phyloP scores from a whole-genome alignment of 1,140 invertebrate genomes.

The Euura lappo region DNA sequence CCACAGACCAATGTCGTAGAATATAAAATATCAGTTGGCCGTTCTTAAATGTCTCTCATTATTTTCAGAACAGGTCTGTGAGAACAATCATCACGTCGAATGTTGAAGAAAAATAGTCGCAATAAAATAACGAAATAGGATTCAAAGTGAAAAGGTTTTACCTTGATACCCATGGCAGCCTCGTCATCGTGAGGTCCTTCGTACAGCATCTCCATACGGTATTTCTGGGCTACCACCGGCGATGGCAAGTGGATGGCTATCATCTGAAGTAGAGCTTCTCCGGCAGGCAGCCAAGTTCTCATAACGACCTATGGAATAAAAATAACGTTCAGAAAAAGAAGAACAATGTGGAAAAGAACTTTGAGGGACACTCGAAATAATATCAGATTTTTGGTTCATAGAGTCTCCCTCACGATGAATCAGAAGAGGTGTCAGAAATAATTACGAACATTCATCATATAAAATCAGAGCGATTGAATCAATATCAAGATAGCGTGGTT shows the following conservation, averaged over 20 bases:
- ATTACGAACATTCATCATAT: slow-evolving; percentile 48
- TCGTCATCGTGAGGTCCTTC: slow-evolving; percentile 98
- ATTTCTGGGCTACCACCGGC: slow-evolving; percentile 98
- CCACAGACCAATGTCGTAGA: neutral
- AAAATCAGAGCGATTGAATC: slow-evolving; percentile 11
- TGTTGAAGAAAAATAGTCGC: slow-evolving; percentile 18
- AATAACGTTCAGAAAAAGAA: slow-evolving; percentile 7
- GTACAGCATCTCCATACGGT: slow-evolving; percentile 99
- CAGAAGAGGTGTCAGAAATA: slow-evolving; percentile 59
- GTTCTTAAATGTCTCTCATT: slow-evolving; percentile 44
- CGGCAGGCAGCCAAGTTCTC: slow-evolving; percentile 99
- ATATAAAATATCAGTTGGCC: slow-evolving; percentile 44
- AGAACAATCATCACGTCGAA: slow-evolving; percentile 50
- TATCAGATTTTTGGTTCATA: slow-evolving; percentile 34
- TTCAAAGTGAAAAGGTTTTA: slow-evolving; percentile 43
- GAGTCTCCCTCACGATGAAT: slow-evolving; percentile 44
- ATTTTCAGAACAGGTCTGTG: slow-evolving; percentile 59
- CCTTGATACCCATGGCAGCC: slow-evolving; percentile 88
- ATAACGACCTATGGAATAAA: slow-evolving; percentile 79
- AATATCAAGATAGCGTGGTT: slow-evolving; percentile 4
- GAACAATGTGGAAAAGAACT: neutral
- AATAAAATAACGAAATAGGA: slow-evolving; percentile 5
- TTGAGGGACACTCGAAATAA: slow-evolving; percentile 8
- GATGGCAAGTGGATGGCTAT: slow-evolving; percentile 99
- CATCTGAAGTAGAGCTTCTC: slow-evolving; percentile 99